Evolutionary conservation across 2,888 invertebrate genomes (phyloP).

Genomic region (Fragum fragum): DNA sequence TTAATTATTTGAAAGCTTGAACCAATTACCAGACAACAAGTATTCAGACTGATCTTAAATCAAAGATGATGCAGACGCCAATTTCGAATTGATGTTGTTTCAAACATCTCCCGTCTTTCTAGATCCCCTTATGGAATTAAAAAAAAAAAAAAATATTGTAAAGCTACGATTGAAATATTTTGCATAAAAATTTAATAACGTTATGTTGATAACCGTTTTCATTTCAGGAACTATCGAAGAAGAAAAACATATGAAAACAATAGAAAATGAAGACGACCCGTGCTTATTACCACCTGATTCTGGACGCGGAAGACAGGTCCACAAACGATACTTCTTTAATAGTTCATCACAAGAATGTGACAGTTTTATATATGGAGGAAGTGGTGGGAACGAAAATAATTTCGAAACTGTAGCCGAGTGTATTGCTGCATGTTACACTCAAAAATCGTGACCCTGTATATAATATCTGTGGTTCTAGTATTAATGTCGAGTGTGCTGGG

Average conservation of each 20-base stretch:
- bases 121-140: too few species aligned
- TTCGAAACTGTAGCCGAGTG: slow-evolving; percentile 50
- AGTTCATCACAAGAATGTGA: slow-evolving; percentile 47
- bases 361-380: slow-evolving; percentile 53
- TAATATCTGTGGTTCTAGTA: not conserved
- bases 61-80: too few species aligned
- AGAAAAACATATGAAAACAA: not conserved
- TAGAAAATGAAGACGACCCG: slow-evolving; percentile 25
- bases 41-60: too few species aligned
- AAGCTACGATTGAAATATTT: too few species aligned
- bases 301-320: slow-evolving; percentile 46
- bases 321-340: slow-evolving; percentile 51
- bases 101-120: too few species aligned
- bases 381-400: slow-evolving; percentile 56
- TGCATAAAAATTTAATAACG: too few species aligned
- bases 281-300: slow-evolving; percentile 47
- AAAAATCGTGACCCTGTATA: not conserved
- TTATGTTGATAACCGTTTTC: too few species aligned
- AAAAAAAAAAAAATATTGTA: too few species aligned
- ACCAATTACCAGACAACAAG: too few species aligned
- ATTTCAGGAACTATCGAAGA: not conserved
- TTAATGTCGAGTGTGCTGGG: not conserved
- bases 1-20: too few species aligned
- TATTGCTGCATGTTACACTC: slow-evolving; percentile 27
- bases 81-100: too few species aligned